These are phyloP conservation scores for Todiramphus saurophagus DNA, from an alignment of 2,113 vertebrate species.

Conservation along the genomic window DNA sequence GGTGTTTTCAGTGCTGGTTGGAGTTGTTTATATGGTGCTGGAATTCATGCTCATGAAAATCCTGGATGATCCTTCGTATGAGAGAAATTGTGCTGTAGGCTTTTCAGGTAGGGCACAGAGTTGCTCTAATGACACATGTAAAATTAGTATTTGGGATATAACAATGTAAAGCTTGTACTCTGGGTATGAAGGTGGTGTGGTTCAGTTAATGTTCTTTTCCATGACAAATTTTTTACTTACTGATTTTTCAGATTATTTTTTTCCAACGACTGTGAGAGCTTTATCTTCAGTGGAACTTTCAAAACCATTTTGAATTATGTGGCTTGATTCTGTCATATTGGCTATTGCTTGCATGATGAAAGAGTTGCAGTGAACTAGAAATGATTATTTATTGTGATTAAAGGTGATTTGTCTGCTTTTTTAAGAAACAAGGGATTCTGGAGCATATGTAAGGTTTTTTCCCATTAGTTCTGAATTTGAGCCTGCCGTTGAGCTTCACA, in stretches of 20 bases:
- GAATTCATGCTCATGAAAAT: conserved; percentile 76
- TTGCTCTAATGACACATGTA: not conserved
- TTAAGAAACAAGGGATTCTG: conserved; percentile 11
- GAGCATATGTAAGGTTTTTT: conserved; percentile 9
- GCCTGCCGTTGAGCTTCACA: not conserved
- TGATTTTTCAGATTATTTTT: not conserved
- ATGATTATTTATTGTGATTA: not conserved
- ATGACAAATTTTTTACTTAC: not conserved
- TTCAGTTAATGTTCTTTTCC: not conserved
- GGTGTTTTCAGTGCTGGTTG: conserved; percentile 86
- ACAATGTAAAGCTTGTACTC: not conserved
- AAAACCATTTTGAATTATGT: not conserved
- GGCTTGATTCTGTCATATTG: not conserved
- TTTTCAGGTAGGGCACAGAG: conserved; percentile 87
- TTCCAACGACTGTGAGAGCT: not conserved
- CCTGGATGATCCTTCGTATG: conserved; percentile 77
- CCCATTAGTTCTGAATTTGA: not conserved
- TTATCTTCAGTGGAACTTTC: not conserved
- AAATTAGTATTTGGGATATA: not conserved
- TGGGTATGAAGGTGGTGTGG: not conserved
- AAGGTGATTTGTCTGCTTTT: not conserved
- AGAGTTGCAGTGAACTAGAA: not conserved
- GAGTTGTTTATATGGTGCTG: conserved; percentile 85
- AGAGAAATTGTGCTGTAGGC: conserved; percentile 84
- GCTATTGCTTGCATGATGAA: not conserved